Evolutionary conservation across 2,113 vertebrate genomes (phyloP).

Genomic region (Cairina moschata): DNA sequence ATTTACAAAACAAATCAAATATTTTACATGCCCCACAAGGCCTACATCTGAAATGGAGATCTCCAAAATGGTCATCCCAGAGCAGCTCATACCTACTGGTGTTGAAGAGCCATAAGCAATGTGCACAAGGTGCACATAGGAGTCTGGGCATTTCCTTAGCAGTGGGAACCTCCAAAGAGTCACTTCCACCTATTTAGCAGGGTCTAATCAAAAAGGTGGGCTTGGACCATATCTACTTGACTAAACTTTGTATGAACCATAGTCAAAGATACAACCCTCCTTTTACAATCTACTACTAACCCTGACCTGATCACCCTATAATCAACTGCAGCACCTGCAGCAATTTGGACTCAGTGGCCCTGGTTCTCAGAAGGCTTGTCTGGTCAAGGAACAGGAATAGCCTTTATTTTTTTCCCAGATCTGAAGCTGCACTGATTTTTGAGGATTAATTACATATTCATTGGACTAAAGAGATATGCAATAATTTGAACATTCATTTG

Average conservation of each 20-base stretch:
- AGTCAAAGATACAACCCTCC: not conserved
- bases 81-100: not conserved
- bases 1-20: not conserved
- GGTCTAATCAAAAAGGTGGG: not conserved
- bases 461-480: not conserved
- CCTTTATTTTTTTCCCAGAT: not conserved
- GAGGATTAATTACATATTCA: not conserved
- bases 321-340: not conserved
- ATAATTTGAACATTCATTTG: not conserved
- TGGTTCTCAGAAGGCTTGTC: not conserved
- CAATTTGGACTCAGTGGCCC: not conserved
- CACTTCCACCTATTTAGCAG: not conserved
- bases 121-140: rapidly evolving
- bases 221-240: not conserved
- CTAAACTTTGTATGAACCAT: not conserved
- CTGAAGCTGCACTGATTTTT: not conserved
- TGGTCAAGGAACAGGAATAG: not conserved
- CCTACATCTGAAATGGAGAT: not conserved
- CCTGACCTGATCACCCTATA: not conserved
- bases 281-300: not conserved
- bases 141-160: not conserved
- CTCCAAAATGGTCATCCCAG: not conserved
- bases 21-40: not conserved
- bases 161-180: not conserved
- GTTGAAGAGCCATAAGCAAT: not conserved